Evolutionary conservation across 2,113 vertebrate genomes (phyloP), one percentile per base, ranked within the genome.

Genomic region (Epinephelus moara): DNA sequence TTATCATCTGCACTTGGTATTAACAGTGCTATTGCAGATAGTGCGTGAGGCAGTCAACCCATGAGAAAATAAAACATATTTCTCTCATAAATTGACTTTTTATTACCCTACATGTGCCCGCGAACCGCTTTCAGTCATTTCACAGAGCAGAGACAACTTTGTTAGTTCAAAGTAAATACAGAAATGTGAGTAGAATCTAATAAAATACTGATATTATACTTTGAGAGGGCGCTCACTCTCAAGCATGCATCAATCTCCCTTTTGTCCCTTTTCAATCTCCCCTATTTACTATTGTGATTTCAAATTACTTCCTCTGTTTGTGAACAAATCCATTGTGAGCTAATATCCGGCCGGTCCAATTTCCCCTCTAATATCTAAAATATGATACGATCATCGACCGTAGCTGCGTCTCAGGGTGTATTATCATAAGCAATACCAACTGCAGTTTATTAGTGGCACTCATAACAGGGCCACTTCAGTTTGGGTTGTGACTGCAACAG

Each of bases 241-340:
- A 75, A 85, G 84, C 83, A 89, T 88, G 78, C 86, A 72, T 77
- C 42, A 60, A 21, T 72, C 33, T 82, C 30, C 49, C 62, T 37
- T 72, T 74, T 56, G 21, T 75, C 67, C 88, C 73, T 74, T 89
- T 82, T 82, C 15, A 37, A 61, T 75, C 55, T 66, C 47, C 56
- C 63, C 25, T 13, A 12, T 78, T 75, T 47, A 40, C 30, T 2
- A 47, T 2, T 0, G 33, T 40, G 40, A 69, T 19, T 72, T 73
- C 9, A 67, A 70, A 56, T 61, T 4, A 75, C 17, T 19, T 25
- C 12, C 23, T n/a, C 23, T 66, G 59, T 75, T 18, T 62, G 21
- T 8, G 62, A 70, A 21, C 62, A 59, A 75, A 6, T 76, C n/a
- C 61, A 66, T 7, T 50, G 55, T 30, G 47, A 52, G 70, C 40